Base-by-base conservation (phyloP, 1,140 invertebrate genomes). In the Coptotermes formosanus region DNA sequence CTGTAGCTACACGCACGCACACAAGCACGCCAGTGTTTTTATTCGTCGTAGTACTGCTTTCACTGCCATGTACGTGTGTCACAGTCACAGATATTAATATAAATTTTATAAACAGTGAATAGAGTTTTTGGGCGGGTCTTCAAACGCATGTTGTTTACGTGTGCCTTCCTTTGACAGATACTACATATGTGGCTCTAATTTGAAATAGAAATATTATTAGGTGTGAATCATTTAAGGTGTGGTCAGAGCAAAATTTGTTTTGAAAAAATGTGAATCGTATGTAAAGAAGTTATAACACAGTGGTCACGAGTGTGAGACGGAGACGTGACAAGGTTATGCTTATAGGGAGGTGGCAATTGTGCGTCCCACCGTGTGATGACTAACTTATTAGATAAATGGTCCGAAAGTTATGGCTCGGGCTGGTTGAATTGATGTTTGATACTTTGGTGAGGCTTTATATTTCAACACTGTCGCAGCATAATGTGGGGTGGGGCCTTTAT, bases 171-270 rank as follows among this genome's bases (percentile, higher is more conserved):
- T 16, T 21, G 3, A 48, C 9, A 48, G 45, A 48, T 48, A 48
- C 9, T 48, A 48, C 14, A 48, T 48, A 12, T 48, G 45, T 48
- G 45, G 45, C 45, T 48, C 14, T 16, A 55, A 55, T 55, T 6
- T 11, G n/a, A 75, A 75, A 75, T 75, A 75, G n/a, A 75, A n/a
- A 75, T 19, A 4, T 75, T 30, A 75, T 75, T 55, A 75, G 64
- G 64, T 75, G 64, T 75, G n/a, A 75, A 75, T 75, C 8, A 30
- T 75, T 55, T 8, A 30, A 75, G 64, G 64, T 75, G 64, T 75
- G 64, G 64, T 75, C 64, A 75, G 64, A 75, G 64, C 64, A 75
- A 75, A 75, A 75, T 75, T 30, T 75, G 64, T 75, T 75, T 75
- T 9, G 19, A 16, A 16, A 75, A 75, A 75, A 75, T 75, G 64